Evolutionary conservation across 64 coral and sea anemone genomes (phyloP).

Genomic region (Montipora efflorescens): DNA sequence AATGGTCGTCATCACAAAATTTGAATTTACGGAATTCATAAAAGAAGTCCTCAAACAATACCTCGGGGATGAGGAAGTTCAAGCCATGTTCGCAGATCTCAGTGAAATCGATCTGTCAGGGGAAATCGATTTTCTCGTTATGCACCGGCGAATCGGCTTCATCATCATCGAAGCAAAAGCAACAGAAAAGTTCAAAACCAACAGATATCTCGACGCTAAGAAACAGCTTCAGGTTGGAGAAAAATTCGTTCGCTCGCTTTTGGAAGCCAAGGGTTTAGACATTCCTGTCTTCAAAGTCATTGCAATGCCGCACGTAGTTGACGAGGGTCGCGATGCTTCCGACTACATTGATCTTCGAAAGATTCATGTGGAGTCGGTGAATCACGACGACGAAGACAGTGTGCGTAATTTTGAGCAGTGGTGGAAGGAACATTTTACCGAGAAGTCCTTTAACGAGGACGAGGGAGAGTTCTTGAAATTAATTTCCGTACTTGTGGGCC

Average conservation of each 20-base stretch:
- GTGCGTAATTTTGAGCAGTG: constrained; percentile 15
- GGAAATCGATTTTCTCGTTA: constrained; percentile 61
- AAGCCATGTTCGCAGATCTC: constrained; percentile 2
- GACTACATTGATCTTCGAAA: constrained; percentile 39
- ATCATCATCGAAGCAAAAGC: constrained; percentile 62
- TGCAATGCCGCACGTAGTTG: constrained; percentile 51
- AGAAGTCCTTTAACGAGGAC: neutral
- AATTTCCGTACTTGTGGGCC: constrained; percentile 41
- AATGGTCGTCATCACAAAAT: constrained; percentile 47
- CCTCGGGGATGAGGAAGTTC: neutral
- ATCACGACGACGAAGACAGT: neutral
- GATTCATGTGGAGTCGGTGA: constrained; percentile 13
- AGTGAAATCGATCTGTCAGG: neutral
- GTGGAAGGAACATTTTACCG: constrained; percentile 42
- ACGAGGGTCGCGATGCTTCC: neutral
- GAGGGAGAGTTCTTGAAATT: constrained; percentile 6
- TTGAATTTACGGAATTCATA: constrained; percentile 36
- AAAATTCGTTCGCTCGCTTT: constrained; percentile 20
- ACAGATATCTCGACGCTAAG: constrained; percentile 14
- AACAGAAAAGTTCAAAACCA: constrained; percentile 41
- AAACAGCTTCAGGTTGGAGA: constrained; percentile 51
- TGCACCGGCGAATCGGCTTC: constrained; percentile 54
- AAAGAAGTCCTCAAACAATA: constrained; percentile 24
- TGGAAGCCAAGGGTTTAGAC: constrained; percentile 33
- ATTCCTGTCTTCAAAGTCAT: constrained; percentile 40